These are phyloP conservation scores for Tragulus kanchil DNA, from an alignment of 2,113 vertebrate genomes.

Conservation along the genomic window DNA sequence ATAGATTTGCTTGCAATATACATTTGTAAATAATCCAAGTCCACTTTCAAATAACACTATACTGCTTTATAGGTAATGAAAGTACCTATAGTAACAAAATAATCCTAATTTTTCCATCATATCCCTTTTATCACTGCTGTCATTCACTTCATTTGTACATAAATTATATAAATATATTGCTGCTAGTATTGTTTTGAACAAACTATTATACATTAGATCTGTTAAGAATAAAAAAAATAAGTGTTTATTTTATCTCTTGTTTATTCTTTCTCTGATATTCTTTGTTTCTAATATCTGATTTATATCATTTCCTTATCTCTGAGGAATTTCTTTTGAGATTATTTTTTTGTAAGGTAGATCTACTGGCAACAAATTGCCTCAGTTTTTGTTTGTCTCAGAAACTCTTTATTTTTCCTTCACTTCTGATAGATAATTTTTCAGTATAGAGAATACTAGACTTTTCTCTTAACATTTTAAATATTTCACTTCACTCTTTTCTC, in stretches of 20 bases:
- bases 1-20: not conserved
- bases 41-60: not conserved
- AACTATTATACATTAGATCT: not conserved
- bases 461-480: not conserved
- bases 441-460: not conserved
- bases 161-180: not conserved
- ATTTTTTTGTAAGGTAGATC: not conserved
- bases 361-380: not conserved
- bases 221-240: not conserved
- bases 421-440: not conserved
- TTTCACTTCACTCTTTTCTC: not conserved
- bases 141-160: not conserved
- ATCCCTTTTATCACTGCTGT: not conserved
- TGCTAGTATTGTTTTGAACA: not conserved
- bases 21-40: not conserved
- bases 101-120: not conserved
- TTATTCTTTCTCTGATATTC: not conserved
- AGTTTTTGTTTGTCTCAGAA: not conserved
- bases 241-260: not conserved
- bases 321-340: not conserved
- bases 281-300: not conserved
- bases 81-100: not conserved
- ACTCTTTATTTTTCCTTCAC: not conserved
- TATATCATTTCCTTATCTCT: not conserved
- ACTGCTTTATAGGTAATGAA: not conserved